Evolutionary conservation across 2,797 vertebrate species (phyloP), one percentile per base, ranked within the genome.

Genomic region (Anabacerthia variegaticeps): DNA sequence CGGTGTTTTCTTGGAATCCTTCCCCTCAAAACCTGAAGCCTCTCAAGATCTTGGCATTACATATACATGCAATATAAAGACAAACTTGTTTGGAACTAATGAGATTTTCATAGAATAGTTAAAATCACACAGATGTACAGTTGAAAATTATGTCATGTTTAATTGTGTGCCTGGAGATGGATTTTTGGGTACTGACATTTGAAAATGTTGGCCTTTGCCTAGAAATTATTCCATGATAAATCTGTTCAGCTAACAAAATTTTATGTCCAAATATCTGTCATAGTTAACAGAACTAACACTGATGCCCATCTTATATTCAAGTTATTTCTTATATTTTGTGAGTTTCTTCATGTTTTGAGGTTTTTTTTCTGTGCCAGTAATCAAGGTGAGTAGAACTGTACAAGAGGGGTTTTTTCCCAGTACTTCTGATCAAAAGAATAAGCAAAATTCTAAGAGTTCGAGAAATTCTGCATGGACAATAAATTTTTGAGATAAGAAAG

Each of bases 161-260:
- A 88, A 78, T 81, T 86, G 76, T 54, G 39, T 59, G 87, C 44
- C 68, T 93, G 79, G 73, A 88, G 66, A 93, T 81, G 3, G 36
- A 56, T 75, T 92, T 89, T 91, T 89, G 91, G 69, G 73, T 93
- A 95, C 79, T 92, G 94, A 96, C 89, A 94, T 95, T 96, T 97
- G 66, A 79, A 96, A 96, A 92, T 86, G 59, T 86, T 96, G 88
- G 89, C 92, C 93, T 91, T 92, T 81, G 88, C 91, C 88, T 93
- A 73, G 79, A 93, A 94, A 90, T 88, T 56, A 88, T 91, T 92
- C 62, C 56, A 27, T 92, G 82, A 80, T 90, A 95, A 95, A 97
- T 97, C 95, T 97, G 96, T 95, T 95, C 94, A 94, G 36, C 61
- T 95, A 88, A 89, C 7, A 12, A 86, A 91, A 83, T 91, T 95